Evolutionary conservation across 2,797 vertebrate genomes (phyloP).

Genomic region (Enteromius unitaeniatus): DNA sequence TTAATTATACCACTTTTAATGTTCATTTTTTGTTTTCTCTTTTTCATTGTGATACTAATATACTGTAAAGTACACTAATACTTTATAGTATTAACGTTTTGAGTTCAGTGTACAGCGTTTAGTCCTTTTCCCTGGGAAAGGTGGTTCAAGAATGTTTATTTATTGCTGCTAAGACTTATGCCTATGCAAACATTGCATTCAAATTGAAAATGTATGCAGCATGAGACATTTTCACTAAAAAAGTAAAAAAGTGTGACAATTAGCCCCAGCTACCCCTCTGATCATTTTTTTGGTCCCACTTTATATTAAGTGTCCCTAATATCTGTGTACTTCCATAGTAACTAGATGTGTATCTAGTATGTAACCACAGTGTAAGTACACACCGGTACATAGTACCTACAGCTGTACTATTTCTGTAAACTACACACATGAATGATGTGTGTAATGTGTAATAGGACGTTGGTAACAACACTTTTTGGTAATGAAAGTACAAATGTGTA

Average conservation of each 20-base stretch:
- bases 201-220: background rate
- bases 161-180: background rate
- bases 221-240: background rate
- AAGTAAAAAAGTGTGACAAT: background rate
- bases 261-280: background rate
- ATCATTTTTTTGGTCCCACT: too few species aligned
- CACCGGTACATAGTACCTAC: too few species aligned
- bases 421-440: too few species aligned
- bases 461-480: too few species aligned
- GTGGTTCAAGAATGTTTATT: background rate
- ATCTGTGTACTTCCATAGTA: too few species aligned
- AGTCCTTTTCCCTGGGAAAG: background rate
- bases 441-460: too few species aligned
- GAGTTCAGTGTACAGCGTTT: background rate
- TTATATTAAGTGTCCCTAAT: too few species aligned
- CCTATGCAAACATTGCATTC: background rate
- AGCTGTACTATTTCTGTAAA: too few species aligned
- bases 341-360: too few species aligned
- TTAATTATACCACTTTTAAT: background rate
- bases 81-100: background rate
- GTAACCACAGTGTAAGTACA: too few species aligned
- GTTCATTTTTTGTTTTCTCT: background rate
- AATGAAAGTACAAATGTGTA: too few species aligned
- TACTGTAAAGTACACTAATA: background rate
- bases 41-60: background rate